phyloP scores from a whole-genome alignment of 2,888 invertebrate species.

The Athalia cordata region DNA sequence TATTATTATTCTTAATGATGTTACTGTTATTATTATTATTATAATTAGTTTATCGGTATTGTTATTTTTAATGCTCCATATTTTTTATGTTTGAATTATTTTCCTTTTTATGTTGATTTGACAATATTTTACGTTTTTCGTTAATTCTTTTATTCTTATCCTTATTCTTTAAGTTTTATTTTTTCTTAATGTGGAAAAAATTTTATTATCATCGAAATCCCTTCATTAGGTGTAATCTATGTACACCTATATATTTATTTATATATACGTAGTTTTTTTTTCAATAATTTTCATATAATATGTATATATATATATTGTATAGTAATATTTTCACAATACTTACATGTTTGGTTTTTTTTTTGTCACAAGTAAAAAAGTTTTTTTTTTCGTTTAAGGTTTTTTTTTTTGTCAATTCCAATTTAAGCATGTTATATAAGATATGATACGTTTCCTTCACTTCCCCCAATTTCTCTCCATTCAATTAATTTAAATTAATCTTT shows the following conservation, averaged over 20 bases:
- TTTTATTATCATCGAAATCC: constrained; percentile 27
- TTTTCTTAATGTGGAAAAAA: constrained; percentile 53
- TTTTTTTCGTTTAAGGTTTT: constrained; percentile 48
- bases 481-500: constrained; percentile 47
- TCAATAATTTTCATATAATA: neutral
- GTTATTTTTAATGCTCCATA: neutral
- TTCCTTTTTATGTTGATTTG: neutral
- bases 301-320: constrained; percentile 7
- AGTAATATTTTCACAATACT: constrained; percentile 55
- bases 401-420: constrained; percentile 57
- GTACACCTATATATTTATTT: constrained; percentile 38
- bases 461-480: neutral
- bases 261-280: constrained; percentile 19
- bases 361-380: constrained; percentile 63
- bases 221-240: constrained; percentile 48
- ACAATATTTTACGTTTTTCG: constrained; percentile 55
- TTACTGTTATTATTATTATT: too few species aligned
- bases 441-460: constrained; percentile 50
- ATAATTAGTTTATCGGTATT: neutral
- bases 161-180: constrained; percentile 57
- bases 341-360: constrained; percentile 55
- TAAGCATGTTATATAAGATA: constrained; percentile 67
- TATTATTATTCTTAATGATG: too few species aligned
- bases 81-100: neutral
- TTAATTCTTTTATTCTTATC: constrained; percentile 50